These are phyloP conservation scores for Diadophis punctatus DNA, from an alignment of 2,113 vertebrate species.

Conservation along the genomic window DNA sequence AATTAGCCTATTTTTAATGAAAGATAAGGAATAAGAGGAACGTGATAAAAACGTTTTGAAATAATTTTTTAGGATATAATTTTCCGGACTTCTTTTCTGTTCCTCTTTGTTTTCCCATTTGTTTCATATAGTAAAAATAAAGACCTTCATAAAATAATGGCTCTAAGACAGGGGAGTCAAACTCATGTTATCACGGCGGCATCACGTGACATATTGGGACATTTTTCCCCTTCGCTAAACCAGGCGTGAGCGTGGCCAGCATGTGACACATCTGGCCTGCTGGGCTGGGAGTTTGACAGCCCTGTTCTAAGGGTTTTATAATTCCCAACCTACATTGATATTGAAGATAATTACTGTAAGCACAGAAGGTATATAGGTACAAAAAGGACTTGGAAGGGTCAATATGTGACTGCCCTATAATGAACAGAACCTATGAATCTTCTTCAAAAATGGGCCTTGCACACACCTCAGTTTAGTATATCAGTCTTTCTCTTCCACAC, in stretches of 20 bases:
- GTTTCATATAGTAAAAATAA: not conserved
- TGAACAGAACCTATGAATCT: not conserved
- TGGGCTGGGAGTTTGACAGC: too few relatives aligned
- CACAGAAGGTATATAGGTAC: not conserved
- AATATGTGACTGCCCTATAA: not conserved
- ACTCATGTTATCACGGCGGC: too few relatives aligned
- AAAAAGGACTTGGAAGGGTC: not conserved
- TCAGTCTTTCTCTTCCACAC: not conserved
- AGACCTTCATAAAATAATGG: not conserved
- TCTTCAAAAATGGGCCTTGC: not conserved
- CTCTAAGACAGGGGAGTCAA: not conserved
- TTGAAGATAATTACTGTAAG: not conserved
- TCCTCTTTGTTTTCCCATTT: not conserved
- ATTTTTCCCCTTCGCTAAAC: too few relatives aligned
- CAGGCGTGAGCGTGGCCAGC: too few relatives aligned
- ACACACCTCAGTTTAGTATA: not conserved
- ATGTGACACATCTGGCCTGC: too few relatives aligned
- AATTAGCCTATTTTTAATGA: not conserved
- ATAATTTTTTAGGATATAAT: not conserved
- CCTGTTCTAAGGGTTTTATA: not conserved
- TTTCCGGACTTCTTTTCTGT: not conserved
- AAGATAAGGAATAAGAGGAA: not conserved
- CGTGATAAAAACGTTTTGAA: not conserved
- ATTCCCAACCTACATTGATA: not conserved
- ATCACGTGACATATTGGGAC: too few relatives aligned